Conservation (phyloP, 2,113 vertebrate species). For the Leptodactylus fuscus region DNA sequence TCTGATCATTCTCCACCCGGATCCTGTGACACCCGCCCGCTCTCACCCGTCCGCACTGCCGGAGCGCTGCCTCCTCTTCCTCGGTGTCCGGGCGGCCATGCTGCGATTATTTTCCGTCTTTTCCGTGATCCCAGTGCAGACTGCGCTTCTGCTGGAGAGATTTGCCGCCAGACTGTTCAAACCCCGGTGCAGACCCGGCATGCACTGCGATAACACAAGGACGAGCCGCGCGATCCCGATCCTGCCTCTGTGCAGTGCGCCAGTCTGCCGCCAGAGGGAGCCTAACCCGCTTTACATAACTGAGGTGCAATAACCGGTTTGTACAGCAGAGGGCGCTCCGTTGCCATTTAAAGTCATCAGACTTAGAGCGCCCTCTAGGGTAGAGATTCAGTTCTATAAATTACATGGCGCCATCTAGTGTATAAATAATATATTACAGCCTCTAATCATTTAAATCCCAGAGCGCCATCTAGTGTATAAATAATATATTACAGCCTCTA, state of each 20-base stretch:
- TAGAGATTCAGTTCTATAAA: no score
- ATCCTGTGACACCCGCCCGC: not conserved
- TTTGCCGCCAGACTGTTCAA: slow-evolving; percentile 43
- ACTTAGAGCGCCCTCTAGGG: not conserved
- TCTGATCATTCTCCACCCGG: no score
- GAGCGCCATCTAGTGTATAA: not conserved
- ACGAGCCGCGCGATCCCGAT: not conserved
- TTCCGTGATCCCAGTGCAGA: not conserved
- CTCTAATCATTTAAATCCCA: no score
- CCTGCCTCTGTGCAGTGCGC: no score
- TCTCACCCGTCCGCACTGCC: slow-evolving; percentile 30
- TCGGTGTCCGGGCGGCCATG: slow-evolving; percentile 25
- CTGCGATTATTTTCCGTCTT: not conserved
- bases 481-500: no score
- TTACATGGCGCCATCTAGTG: not conserved
- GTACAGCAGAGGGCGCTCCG: not conserved
- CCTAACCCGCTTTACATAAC: no score
- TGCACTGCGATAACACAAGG: not conserved
- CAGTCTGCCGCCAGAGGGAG: not conserved
- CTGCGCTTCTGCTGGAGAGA: not conserved
- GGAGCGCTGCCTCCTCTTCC: slow-evolving; percentile 42
- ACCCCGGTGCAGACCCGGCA: not conserved
- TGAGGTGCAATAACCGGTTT: no score
- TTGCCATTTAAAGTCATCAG: no score
- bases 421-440: not conserved